Evolutionary conservation across 2,888 invertebrate species (phyloP).

Genomic region (Coecobrya sp.): DNA sequence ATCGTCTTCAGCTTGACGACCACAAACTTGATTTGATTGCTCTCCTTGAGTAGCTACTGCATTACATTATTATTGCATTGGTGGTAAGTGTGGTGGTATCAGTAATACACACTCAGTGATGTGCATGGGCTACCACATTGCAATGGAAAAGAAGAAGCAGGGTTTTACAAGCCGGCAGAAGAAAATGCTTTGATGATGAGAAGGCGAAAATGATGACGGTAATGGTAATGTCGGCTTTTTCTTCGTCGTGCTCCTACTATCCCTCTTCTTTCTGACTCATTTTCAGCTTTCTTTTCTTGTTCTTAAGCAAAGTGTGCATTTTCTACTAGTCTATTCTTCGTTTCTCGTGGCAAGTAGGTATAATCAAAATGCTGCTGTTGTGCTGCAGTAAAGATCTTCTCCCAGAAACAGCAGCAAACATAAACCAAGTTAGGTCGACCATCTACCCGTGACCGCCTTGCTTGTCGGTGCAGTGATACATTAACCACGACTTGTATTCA

Average conservation of each 20-base stretch:
- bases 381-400: constrained; percentile 10
- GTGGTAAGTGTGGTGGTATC: background rate
- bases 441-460: constrained; percentile 67
- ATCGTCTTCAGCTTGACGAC: constrained; percentile 58
- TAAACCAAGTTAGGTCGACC: constrained; percentile 68
- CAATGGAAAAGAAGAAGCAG: constrained; percentile 25
- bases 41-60: constrained; percentile 18
- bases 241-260: background rate
- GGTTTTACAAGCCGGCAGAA: constrained; percentile 44
- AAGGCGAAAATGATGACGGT: constrained; percentile 6
- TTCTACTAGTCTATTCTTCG: background rate
- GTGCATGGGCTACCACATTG: background rate
- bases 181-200: constrained; percentile 62
- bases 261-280: background rate
- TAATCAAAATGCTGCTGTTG: constrained; percentile 14
- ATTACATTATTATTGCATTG: constrained; percentile 10
- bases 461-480: constrained; percentile 4
- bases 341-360: background rate
- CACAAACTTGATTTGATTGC: constrained; percentile 76
- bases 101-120: background rate
- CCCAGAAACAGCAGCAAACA: background rate
- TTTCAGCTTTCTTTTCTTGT: constrained; percentile 35
- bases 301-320: constrained; percentile 35
- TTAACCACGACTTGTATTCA: constrained; percentile 21
- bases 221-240: constrained; percentile 56